phyloP scores from a whole-genome alignment of 2,888 invertebrate species.

The Boloria selene region DNA sequence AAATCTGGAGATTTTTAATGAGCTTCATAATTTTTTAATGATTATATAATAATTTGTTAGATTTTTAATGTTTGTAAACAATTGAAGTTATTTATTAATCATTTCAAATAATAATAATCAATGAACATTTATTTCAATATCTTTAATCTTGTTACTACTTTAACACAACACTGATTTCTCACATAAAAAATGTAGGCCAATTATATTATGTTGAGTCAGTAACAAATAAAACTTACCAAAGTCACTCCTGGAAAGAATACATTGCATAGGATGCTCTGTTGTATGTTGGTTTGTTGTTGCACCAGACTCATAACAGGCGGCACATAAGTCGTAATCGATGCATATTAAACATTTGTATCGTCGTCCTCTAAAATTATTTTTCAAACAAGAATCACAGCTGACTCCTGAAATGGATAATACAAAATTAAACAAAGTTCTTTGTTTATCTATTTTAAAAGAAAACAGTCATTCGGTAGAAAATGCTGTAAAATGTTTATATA shows the following conservation, averaged over 20 bases:
- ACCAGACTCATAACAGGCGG: constrained; percentile 96
- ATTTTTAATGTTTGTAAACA: constrained; percentile 7
- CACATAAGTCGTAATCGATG: constrained; percentile 99
- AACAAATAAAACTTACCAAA: constrained; percentile 85
- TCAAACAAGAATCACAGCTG: constrained; percentile 99
- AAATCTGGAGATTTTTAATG: too few species aligned
- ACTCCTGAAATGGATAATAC: constrained; percentile 89
- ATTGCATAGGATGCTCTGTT: constrained; percentile 99
- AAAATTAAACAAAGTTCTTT: constrained; percentile 51
- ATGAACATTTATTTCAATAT: constrained; percentile 13
- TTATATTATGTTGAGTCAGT: constrained; percentile 31
- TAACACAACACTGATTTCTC: constrained; percentile 23
- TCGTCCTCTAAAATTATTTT: constrained; percentile 98
- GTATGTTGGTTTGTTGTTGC: constrained; percentile 96
- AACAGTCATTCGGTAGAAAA: constrained; percentile 33
- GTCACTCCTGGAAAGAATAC: constrained; percentile 97
- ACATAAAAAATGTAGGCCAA: constrained; percentile 42
- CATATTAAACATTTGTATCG: constrained; percentile 99
- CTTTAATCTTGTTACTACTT: constrained; percentile 23
- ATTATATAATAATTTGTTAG: too few species aligned
- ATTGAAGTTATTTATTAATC: constrained; percentile 1
- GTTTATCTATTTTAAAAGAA: constrained; percentile 34
- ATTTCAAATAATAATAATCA: constrained; percentile 7
- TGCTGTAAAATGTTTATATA: constrained; percentile 11
- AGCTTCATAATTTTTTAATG: too few species aligned